Percentiles rank a stretch among this genome's conserved stretches.
Conservation (phyloP, 2,888 invertebrate species). For the Spilarctia lutea region DNA sequence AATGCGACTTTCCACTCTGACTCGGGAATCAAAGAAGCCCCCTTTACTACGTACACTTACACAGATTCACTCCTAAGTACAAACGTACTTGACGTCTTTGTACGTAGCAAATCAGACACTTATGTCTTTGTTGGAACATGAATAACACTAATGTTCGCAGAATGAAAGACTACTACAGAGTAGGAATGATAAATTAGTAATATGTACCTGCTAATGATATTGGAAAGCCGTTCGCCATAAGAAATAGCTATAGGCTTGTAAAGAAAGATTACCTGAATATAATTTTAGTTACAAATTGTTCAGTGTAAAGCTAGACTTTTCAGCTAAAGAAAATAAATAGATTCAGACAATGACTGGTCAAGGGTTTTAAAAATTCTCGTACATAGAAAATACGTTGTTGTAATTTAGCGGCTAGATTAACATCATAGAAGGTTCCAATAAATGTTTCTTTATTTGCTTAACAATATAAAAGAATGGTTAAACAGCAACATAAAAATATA, state of each 20-base stretch:
- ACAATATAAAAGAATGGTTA: neutral
- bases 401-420: neutral
- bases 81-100: constrained; percentile 54
- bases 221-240: neutral
- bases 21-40: constrained; percentile 37
- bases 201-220: neutral
- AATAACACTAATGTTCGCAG: constrained; percentile 56
- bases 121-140: constrained; percentile 49
- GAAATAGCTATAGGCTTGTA: neutral
- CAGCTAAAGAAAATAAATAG: neutral
- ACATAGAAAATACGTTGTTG: neutral
- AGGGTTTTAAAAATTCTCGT: neutral
- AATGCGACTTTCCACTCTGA: constrained; percentile 26
- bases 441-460: neutral
- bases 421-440: neutral
- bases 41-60: constrained; percentile 16
- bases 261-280: neutral
- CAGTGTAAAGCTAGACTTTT: too few relatives aligned
- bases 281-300: neutral
- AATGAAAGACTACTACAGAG: constrained; percentile 42
- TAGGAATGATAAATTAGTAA: neutral
- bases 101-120: constrained; percentile 51
- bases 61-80: constrained; percentile 46
- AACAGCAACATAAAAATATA: neutral
- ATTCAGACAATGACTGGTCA: neutral